Evolutionary conservation across 2,888 invertebrate species (phyloP), one percentile per base, ranked within the genome.

Genomic region (Unio pictorum): DNA sequence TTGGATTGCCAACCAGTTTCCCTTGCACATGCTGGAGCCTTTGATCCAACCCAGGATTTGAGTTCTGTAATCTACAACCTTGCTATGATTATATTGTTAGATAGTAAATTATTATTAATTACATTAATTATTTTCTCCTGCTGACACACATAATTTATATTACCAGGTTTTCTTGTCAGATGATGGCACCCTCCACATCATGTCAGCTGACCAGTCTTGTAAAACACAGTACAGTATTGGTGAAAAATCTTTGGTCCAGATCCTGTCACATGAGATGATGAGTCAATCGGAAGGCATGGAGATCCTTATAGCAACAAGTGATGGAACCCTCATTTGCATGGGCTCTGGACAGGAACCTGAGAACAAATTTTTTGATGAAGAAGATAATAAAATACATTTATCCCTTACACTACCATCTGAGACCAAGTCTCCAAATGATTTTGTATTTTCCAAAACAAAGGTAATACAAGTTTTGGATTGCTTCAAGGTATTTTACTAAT

Each of bases 291-390:
- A 82, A 55, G 87, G 87, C 8, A 56, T 85, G 60, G 87, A 88
- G 77, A 61, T 87, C 26, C 75, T 88, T 23, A 79, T 87, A 30
- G 80, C 88, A 20, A 87, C 87, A 30, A 85, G 79, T 67, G 88
- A 88, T 73, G 88, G 88, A 28, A 83, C 86, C 60, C 67, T 88
- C n/a, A 79, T 88, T 30, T 88, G 87, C 71, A 74, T 88, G 61
- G 87, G 87, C 20, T 80, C 75, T 15, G 79, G 82, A 20, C 71
- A 75, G 30, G 80, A 79, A 66, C 64, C 65, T 57, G 68, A 26
- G 17, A 54, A 67, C 55, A 61, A 67, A 20, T 67, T 68, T 64
- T n/a, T 67, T 58, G 73, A 75, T 66, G 68, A 72, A 26, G 65
- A 74, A 11, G 61, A 68, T 18, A 26, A 45, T 55, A 74, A 66